Conservation (phyloP, 2,888 invertebrate genomes). For the Andrena flavipes region DNA sequence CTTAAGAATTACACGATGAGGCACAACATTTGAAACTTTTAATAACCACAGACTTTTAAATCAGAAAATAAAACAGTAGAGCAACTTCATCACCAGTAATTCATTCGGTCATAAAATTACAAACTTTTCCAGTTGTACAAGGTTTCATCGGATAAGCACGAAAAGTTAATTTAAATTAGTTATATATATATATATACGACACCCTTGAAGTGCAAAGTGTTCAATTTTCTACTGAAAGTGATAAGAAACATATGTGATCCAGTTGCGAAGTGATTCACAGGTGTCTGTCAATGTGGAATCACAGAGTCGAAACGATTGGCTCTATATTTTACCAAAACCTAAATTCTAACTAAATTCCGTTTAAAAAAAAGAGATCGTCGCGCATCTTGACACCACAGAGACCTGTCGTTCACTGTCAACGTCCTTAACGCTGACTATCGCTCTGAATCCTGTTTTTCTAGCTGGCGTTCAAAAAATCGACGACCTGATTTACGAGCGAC, state of each 20-base stretch:
- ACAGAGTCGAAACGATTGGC: slow-evolving; percentile 2
- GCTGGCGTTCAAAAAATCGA: slow-evolving; percentile 15
- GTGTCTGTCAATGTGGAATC: background rate
- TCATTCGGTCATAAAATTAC: too few relatives aligned
- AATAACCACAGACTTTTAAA: too few relatives aligned
- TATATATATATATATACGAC: too few relatives aligned
- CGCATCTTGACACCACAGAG: background rate
- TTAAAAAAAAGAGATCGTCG: background rate
- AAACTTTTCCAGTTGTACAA: too few relatives aligned
- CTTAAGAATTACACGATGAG: too few relatives aligned
- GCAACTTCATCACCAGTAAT: too few relatives aligned
- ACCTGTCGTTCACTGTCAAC: slow-evolving; percentile 29
- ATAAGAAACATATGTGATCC: background rate
- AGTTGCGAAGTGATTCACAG: background rate
- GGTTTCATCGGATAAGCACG: too few relatives aligned
- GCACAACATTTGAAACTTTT: too few relatives aligned
- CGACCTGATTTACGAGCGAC: slow-evolving; percentile 25
- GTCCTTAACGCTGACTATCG: background rate
- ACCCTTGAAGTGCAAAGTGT: too few relatives aligned
- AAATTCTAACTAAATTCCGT: slow-evolving; percentile 1
- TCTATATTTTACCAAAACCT: background rate
- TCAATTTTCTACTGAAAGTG: too few relatives aligned
- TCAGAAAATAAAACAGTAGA: too few relatives aligned
- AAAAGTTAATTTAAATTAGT: too few relatives aligned
- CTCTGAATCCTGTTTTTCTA: slow-evolving; percentile 33